These are phyloP conservation scores for Caenorhabditis sp. DNA, from an alignment of 2,888 invertebrate species.

Conservation along the genomic window DNA sequence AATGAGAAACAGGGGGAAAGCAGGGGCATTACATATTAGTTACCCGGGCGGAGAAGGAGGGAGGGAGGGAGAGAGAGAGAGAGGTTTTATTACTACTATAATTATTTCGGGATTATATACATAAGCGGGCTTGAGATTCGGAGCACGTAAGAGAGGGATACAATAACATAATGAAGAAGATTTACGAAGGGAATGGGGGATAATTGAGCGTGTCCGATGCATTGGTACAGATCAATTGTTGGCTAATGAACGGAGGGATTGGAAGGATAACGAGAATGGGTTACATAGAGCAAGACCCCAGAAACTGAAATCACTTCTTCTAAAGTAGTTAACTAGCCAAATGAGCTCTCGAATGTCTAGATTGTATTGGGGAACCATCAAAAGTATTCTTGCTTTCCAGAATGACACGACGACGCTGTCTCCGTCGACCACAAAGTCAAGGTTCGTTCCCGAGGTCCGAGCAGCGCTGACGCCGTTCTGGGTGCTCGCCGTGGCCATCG, in stretches of 20 bases:
- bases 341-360: no score
- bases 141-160: background rate
- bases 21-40: conserved; percentile 18
- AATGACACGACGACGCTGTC: conserved; percentile 33
- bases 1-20: conserved; percentile 26
- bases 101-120: conserved; percentile 31
- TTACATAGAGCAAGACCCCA: background rate
- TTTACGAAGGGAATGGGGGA: no score
- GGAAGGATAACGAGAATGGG: background rate
- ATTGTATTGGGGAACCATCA: no score
- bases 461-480: conserved; percentile 67
- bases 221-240: background rate
- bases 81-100: conserved; percentile 31
- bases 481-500: conserved; percentile 74
- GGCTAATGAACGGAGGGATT: no score
- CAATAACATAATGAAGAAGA: conserved; percentile 27
- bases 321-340: no score
- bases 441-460: conserved; percentile 22
- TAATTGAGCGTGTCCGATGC: background rate
- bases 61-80: background rate
- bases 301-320: no score
- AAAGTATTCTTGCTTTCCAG: conserved; percentile 18
- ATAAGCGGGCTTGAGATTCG: background rate
- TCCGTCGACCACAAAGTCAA: conserved; percentile 8
- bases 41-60: background rate